Evolutionary conservation across 2,888 invertebrate species (phyloP).

Genomic region (Polyommatus icarus): DNA sequence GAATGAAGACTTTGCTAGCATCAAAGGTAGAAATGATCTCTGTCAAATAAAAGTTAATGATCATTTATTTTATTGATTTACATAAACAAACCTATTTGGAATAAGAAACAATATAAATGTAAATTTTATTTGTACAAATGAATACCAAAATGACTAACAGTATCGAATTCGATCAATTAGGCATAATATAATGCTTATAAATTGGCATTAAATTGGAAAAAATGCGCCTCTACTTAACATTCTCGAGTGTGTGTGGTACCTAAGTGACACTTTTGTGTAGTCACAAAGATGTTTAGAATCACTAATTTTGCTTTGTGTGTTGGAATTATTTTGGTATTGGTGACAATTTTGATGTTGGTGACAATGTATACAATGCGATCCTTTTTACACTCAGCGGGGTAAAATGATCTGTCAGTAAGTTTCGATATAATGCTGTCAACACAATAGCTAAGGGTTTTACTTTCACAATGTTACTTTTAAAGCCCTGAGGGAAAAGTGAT

Average conservation of each 20-base stretch:
- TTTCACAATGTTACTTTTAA: conserved; percentile 3
- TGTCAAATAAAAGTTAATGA: background rate
- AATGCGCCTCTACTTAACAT: background rate
- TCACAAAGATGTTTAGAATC: conserved; percentile 10
- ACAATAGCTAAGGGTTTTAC: conserved; percentile 21
- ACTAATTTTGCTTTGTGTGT: conserved; percentile 24
- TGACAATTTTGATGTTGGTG: conserved; percentile 73
- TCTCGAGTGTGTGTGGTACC: conserved; percentile 3
- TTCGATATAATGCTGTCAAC: conserved; percentile 24
- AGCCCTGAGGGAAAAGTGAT: conserved; percentile 7
- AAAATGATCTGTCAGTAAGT: conserved; percentile 41
- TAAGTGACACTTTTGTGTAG: background rate
- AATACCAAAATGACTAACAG: background rate
- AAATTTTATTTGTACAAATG: conserved; percentile 19
- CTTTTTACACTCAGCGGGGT: conserved; percentile 68
- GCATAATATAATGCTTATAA: background rate
- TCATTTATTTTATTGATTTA: background rate
- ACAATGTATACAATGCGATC: conserved; percentile 59
- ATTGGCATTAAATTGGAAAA: background rate
- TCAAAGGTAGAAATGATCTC: background rate
- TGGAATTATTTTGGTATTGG: conserved; percentile 40
- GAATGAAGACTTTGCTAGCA: background rate
- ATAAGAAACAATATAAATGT: conserved; percentile 17
- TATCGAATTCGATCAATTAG: conserved; percentile 7
- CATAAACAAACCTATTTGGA: conserved; percentile 6